Evolutionary conservation across 1,140 invertebrate species (phyloP).

Genomic region (Drosophila ironensis): DNA sequence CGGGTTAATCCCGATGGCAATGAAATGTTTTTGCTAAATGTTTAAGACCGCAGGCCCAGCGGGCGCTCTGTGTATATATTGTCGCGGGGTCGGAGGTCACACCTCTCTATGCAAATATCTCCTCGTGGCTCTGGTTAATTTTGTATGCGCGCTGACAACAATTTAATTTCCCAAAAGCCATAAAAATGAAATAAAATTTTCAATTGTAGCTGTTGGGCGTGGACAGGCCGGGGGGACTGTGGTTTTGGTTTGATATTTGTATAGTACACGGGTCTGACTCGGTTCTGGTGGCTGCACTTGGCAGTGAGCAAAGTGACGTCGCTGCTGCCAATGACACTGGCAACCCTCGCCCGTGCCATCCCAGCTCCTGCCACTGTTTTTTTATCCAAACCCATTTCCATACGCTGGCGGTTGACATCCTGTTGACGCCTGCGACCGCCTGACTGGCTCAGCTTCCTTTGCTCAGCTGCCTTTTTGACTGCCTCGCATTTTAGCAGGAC

Average conservation of each 20-base stretch:
- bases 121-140: constrained; percentile 53
- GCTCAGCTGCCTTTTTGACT: constrained; percentile 61
- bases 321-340: constrained; percentile 68
- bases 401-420: constrained; percentile 55
- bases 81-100: constrained; percentile 40
- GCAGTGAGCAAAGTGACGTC: constrained; percentile 55
- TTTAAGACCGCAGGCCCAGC: constrained; percentile 34
- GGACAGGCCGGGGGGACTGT: not conserved
- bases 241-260: not conserved
- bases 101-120: constrained; percentile 56
- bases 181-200: constrained; percentile 76
- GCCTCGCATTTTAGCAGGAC: constrained; percentile 6
- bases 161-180: constrained; percentile 75
- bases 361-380: not conserved
- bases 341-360: constrained; percentile 10
- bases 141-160: constrained; percentile 68
- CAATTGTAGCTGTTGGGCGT: constrained; percentile 62
- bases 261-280: constrained; percentile 2
- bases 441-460: constrained; percentile 49
- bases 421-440: constrained; percentile 73
- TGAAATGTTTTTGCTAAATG: constrained; percentile 46
- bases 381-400: too few species aligned
- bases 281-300: constrained; percentile 51
- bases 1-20: constrained; percentile 27
- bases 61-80: constrained; percentile 13